Evolutionary conservation across 2,888 invertebrate species (phyloP).

Genomic region (Chalcosyrphus nemorum): DNA sequence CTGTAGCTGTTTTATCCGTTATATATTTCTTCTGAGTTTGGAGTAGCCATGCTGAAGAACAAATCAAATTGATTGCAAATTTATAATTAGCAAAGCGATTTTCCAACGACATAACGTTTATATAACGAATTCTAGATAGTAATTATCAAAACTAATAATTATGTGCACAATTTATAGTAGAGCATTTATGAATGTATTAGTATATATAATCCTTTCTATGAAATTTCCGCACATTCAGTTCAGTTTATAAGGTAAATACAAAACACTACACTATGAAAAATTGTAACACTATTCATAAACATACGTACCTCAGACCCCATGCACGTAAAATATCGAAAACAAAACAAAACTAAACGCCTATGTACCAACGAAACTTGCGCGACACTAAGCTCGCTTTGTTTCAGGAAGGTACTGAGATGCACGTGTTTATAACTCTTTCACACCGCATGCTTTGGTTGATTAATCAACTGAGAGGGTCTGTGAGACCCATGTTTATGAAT

Average conservation of each 20-base stretch:
- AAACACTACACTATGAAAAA: neutral
- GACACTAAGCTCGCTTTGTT: constrained; percentile 5
- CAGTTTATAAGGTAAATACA: neutral
- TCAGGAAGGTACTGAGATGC: constrained; percentile 4
- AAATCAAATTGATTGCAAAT: neutral
- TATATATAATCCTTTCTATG: neutral
- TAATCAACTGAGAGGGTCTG: neutral
- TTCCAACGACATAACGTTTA: neutral
- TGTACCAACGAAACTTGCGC: constrained; percentile 1
- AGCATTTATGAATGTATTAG: too few relatives aligned
- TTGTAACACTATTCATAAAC: neutral
- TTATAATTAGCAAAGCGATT: neutral
- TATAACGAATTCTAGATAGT: neutral
- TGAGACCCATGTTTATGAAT: neutral
- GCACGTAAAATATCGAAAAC: constrained; percentile 1
- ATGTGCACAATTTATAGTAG: neutral
- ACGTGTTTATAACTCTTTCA: constrained; percentile 1
- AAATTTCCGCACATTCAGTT: neutral
- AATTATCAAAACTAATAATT: neutral
- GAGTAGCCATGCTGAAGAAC: neutral
- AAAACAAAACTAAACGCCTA: constrained; percentile 7
- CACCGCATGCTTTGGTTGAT: neutral
- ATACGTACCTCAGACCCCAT: neutral
- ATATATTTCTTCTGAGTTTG: neutral
- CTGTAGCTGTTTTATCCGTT: neutral